Evolutionary conservation across 2,888 invertebrate species (phyloP).

Genomic region (Petrophora chlorosata): DNA sequence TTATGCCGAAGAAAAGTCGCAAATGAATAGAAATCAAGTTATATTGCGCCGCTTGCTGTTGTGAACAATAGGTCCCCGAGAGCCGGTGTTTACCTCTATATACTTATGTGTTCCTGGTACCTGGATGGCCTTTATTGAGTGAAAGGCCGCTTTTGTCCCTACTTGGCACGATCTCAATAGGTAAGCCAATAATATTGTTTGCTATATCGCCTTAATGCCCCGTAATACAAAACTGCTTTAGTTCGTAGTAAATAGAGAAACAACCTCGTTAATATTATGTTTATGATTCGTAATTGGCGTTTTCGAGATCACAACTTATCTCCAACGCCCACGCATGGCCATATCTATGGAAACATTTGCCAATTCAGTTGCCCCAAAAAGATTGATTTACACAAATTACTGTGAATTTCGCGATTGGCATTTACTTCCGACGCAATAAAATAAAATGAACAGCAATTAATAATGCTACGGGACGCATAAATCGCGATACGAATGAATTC

Average conservation of each 20-base stretch:
- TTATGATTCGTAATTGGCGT: no score
- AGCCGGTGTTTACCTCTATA: slow-evolving; percentile 41
- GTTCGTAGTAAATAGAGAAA: no score
- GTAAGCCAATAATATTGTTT: slow-evolving; percentile 16
- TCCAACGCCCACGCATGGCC: no score
- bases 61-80: slow-evolving; percentile 60
- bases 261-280: no score
- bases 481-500: slow-evolving; percentile 31
- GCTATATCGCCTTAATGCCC: slow-evolving; percentile 4
- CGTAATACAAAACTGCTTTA: no score
- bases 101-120: slow-evolving; percentile 30
- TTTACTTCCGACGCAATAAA: slow-evolving; percentile 27
- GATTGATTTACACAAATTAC: slow-evolving; percentile 2
- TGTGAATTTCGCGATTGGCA: slow-evolving; percentile 3
- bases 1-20: slow-evolving; percentile 49
- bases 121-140: slow-evolving; percentile 49
- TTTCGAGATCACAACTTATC: no score
- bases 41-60: slow-evolving; percentile 41
- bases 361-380: neutral
- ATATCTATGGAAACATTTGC: neutral
- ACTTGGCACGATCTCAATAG: slow-evolving; percentile 29
- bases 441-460: slow-evolving; percentile 30
- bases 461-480: slow-evolving; percentile 27
- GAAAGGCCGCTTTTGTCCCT: slow-evolving; percentile 51
- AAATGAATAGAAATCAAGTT: slow-evolving; percentile 60